These are phyloP conservation scores for Scaptodrosophila latifasciaeformis DNA, from an alignment of 2,888 invertebrate species.

Conservation along the genomic window DNA sequence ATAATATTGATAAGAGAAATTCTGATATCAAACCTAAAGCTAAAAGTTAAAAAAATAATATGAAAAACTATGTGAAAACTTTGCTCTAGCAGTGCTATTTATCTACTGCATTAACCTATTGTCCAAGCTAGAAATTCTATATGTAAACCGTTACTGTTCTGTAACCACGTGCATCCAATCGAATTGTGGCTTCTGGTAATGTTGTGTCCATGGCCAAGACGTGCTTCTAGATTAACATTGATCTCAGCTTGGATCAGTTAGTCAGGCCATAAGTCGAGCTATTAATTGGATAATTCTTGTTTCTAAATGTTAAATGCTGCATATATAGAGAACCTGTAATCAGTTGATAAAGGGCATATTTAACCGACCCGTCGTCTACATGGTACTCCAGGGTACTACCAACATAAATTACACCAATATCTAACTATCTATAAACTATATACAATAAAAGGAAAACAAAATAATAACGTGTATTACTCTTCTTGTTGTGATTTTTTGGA, in stretches of 20 bases:
- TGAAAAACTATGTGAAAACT: neutral
- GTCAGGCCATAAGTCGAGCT: too few relatives aligned
- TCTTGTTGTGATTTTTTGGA: slow-evolving; percentile 73
- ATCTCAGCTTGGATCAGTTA: too few relatives aligned
- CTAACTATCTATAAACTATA: slow-evolving; percentile 49
- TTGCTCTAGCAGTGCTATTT: slow-evolving; percentile 7
- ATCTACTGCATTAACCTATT: neutral
- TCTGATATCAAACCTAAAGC: neutral
- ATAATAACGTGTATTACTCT: slow-evolving; percentile 62
- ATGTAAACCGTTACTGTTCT: too few relatives aligned
- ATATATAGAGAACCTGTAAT: too few relatives aligned
- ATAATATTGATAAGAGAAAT: slow-evolving; percentile 7
- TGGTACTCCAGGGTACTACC: too few relatives aligned
- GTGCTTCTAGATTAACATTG: too few relatives aligned
- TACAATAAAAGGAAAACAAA: slow-evolving; percentile 20
- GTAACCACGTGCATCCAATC: too few relatives aligned
- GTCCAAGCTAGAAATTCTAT: too few relatives aligned
- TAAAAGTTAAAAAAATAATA: neutral
- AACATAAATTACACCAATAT: slow-evolving; percentile 36
- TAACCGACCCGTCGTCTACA: slow-evolving; percentile 61
- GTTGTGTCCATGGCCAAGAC: too few relatives aligned
- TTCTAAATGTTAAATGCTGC: slow-evolving; percentile 25
- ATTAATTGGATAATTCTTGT: too few relatives aligned
- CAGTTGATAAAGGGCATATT: too few relatives aligned
- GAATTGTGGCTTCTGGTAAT: too few relatives aligned